A percentile compares a stretch with the other conserved stretches of the same genome.
These are phyloP conservation scores for Todus mexicanus DNA, from an alignment of 2,797 vertebrate genomes.

Conservation along the genomic window DNA sequence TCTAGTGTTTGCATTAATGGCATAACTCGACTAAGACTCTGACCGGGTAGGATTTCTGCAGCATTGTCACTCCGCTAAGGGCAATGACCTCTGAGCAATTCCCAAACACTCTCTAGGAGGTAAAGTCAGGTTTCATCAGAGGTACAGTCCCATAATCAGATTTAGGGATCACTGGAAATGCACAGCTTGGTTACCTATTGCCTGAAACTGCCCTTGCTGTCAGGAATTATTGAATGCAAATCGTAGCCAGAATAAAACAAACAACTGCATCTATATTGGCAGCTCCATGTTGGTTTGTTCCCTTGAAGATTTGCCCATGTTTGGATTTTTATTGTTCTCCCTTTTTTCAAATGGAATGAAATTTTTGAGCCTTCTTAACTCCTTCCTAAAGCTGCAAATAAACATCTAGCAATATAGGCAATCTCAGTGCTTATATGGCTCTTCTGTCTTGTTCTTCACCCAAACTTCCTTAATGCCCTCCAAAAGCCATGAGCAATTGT, in stretches of 20 bases:
- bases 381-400: background rate
- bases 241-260: background rate
- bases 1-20: background rate
- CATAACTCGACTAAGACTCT: background rate
- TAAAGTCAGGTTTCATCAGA: background rate
- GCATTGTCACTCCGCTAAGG: background rate
- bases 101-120: background rate
- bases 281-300: background rate
- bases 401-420: background rate
- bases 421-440: background rate
- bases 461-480: background rate
- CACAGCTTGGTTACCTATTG: background rate
- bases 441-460: background rate
- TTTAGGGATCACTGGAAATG: background rate
- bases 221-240: background rate
- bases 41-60: background rate
- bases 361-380: background rate
- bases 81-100: background rate
- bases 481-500: background rate
- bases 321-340: background rate
- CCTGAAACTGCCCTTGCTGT: background rate
- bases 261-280: background rate
- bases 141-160: background rate
- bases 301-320: background rate
- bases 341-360: background rate